Base-by-base conservation (phyloP, 2,888 invertebrate species). In the Uloborus plumipes region DNA sequence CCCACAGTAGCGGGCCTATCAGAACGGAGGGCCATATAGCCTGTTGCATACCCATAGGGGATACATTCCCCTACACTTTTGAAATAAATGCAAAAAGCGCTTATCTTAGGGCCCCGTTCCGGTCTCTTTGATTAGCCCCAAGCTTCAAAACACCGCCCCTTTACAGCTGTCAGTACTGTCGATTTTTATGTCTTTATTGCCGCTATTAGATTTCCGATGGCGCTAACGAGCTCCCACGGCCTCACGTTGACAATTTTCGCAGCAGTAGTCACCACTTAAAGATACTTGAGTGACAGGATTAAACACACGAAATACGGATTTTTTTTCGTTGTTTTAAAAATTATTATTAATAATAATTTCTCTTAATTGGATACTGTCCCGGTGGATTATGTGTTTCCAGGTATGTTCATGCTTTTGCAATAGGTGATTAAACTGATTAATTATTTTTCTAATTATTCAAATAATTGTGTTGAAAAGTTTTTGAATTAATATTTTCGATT, bases 121-220 rank as follows among this genome's bases (percentile, higher is more conserved):
- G 72, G 66, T 73, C 61, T 66, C 81, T 82, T 82, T 82, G 75
- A 82, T 82, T 76, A 71, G 75, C 71, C 59, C 65, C 64, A 39
- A 31, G 74, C 66, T 14, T 49, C 65, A 39, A 50, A 66, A 76
- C 75, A 59, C 81, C 81, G 75, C 81, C 81, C 74, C 59, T 73
- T 70, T 53, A 59, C 81, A 76, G 81, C 81, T 76, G 81, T 82
- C 81, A 82, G 64, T 65, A 66, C 22, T 20, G 31, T 61, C 59
- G 66, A 71, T 75, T 81, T 67, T 82, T 82, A 82, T 82, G 75
- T 82, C 81, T 82, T 82, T 82, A 82, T 82, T 82, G 75, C 61
- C 75, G 26, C 71, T 71, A 82, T 76, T 81, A 81, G 80, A 69
- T 74, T 64, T 74, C 71, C 64, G 74, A 75, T 70, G 47, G 53